Base-by-base conservation (phyloP, 2,113 vertebrate genomes). In the Lonchura striata region DNA sequence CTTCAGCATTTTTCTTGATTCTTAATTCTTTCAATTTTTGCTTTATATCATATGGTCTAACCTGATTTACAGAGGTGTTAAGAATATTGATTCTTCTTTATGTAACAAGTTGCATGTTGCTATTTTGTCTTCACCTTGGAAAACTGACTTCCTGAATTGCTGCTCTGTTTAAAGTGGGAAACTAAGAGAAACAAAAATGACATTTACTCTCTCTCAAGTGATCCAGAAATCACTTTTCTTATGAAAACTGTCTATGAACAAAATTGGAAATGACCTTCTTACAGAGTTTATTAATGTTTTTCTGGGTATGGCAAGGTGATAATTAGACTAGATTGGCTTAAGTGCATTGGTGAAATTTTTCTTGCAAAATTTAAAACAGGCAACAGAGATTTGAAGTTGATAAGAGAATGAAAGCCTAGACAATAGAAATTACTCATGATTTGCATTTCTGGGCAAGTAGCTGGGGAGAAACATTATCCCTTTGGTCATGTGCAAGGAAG, bases 261-360 rank as follows among this genome's bases (percentile, higher is more conserved):
- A 2, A 37, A 20, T 7, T 59, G 27, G 20, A 80, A 59, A 57
- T 44, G 2, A 3, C 41, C 8, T 42, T 65, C 25, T 61, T 59
- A 41, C 1, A 0, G 4, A 28, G 6, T 33, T 88, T 88, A 35
- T 44, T 80, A 15, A 6, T 63, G 8, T 11, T 44, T 13, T 66
- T 23, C 18, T 2, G 4, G 13, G 18, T 3, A 17, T 5, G 2
- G 7, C 25, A n/a, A 15, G 5, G 8, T 3, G 3, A 37, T 66
- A 52, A 47, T n/a, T 65, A 57, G 21, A 75, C 6, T 24, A 69
- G 5, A 27, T 37, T 2, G 0, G 5, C 7, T 74, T 60, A 74
- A 78, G n/a, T 15, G 2, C 13, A 54, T 35, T 42, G 3, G 27
- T 41, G 7, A 83, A 41, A 6, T 54, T 68, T 79, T 82, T 63